Evolutionary conservation across 2,113 vertebrate species (phyloP), one percentile per base, ranked within the genome.

Genomic region (Pseudopipra pipra): DNA sequence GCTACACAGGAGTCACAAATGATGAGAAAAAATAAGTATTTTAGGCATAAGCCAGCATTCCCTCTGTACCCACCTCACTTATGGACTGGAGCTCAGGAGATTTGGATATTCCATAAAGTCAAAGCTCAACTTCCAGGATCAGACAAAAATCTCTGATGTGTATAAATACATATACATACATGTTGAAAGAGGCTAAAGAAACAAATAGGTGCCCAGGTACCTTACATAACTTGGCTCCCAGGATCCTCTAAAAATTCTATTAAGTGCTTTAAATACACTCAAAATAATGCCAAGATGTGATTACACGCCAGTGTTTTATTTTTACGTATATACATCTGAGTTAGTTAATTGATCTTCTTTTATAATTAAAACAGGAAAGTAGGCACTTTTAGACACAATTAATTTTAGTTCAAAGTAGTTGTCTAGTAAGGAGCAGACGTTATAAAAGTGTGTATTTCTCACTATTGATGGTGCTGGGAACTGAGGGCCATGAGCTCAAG

Each of bases 401-500:
- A 19, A 39, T 65, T 88, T 79, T 17, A 65, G 11, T 43, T 43
- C 27, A 59, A 87, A 72, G 43, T 33, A 33, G 5, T 11, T 65
- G 21, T 76, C 49, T 59, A 31, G 16, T 41, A 52, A 88, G 44
- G 16, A 90, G 6, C 2, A 87, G 41, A 62, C 4, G 0, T 49
- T 70, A 37, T 20, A 9, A 23, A 68, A 83, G 22, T 55, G 27
- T 61, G 5, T 55, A 22, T 68, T 83, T 95, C 52, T 88, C 11
- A n/a, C 24, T 37, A 9, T 4, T 1, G 0, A 13, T 35, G 14
- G 10, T 1, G 0, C 13, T 72, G 44, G 74, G 62, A 79, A 55
- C 30, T 13, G 9, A 30, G 9, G 41, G 20, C 24, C 12, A 2
- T 68, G n/a, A 58, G 8, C 8, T 71, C 47, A 46, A 28, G 47